Evolutionary conservation across 2,113 vertebrate species (phyloP), one percentile per base, ranked within the genome.

Genomic region (Theropithecus gelada): DNA sequence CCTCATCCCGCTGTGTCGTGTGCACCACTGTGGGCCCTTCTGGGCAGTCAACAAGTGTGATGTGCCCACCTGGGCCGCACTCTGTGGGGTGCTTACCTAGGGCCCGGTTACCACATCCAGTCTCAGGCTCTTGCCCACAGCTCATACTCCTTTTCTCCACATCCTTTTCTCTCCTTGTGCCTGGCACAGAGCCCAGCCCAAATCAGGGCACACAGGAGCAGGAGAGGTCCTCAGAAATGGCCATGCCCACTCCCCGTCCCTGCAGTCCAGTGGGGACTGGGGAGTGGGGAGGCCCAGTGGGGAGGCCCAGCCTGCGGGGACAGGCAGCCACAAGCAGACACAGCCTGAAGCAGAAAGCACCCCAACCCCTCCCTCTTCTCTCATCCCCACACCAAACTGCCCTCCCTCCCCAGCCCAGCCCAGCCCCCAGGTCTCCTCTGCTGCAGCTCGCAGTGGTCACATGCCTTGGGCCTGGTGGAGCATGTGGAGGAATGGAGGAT

Each of bases 241-340:
- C 14, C 3, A 0, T 0, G 2, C 4, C 32, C 22, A 0, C 0
- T 0, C 9, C 25, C 9, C 20, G 3, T 1, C 3, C 43, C 11
- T 9, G 4, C 8, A 12, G 48, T 6, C 73, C 10, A 38, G 66
- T 16, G 66, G 66, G 75, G 32, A 10, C 52, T 55, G 52, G 52
- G 52, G 17, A 35, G 30, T 72, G n/a, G 3, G 8, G 68, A 2
- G 1, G 23, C 18, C 25, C 20, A 25, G 66, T 32, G 32, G 32
- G 80, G 32, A 10, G 61, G 25, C 10, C 3, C 25, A 27, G 50
- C 23, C 40, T 40, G 5, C 0, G 0, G 38, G 23, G 7, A 43
- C 3, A n/a, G 17, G 9, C 1, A 38, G 82, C 68, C 13, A 2
- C 6, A 8, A 22, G 88, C 6, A 8, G 35, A 35, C 22, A 27